phyloP scores from a whole-genome alignment of 2,888 invertebrate species.

The Crocallis elinguaria region DNA sequence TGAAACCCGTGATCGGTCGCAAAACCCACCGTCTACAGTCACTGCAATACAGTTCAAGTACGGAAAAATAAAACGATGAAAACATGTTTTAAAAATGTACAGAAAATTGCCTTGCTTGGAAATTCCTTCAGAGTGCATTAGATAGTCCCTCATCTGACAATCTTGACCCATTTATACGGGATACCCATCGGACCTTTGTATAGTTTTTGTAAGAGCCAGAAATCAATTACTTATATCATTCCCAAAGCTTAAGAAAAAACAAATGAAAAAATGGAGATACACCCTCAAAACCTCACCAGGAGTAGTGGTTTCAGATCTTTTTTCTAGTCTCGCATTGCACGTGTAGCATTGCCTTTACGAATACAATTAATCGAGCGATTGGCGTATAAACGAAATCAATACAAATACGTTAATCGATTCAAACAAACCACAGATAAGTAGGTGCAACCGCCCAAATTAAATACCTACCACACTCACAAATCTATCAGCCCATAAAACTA shows the following conservation, averaged over 20 bases:
- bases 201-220: too few species aligned
- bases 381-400: conserved; percentile 12
- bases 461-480: conserved; percentile 40
- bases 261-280: too few species aligned
- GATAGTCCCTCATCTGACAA: too few species aligned
- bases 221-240: too few species aligned
- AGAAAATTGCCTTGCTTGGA: too few species aligned
- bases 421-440: conserved; percentile 16
- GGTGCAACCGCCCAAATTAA: conserved; percentile 14
- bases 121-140: too few species aligned
- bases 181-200: too few species aligned
- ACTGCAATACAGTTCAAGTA: background rate
- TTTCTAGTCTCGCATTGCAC: background rate
- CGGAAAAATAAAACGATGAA: background rate
- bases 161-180: too few species aligned
- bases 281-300: background rate
- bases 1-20: conserved; percentile 18
- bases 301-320: background rate
- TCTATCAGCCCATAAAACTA: conserved; percentile 42
- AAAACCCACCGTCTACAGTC: conserved; percentile 4
- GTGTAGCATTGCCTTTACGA: background rate
- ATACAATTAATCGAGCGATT: conserved; percentile 8
- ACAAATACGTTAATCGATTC: conserved; percentile 22
- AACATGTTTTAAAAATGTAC: too few species aligned
- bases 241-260: too few species aligned